Evolutionary conservation across 35 echinoderm and acorn worm genomes (phyloP).

Genomic region (Ophiothrix spiculata): DNA sequence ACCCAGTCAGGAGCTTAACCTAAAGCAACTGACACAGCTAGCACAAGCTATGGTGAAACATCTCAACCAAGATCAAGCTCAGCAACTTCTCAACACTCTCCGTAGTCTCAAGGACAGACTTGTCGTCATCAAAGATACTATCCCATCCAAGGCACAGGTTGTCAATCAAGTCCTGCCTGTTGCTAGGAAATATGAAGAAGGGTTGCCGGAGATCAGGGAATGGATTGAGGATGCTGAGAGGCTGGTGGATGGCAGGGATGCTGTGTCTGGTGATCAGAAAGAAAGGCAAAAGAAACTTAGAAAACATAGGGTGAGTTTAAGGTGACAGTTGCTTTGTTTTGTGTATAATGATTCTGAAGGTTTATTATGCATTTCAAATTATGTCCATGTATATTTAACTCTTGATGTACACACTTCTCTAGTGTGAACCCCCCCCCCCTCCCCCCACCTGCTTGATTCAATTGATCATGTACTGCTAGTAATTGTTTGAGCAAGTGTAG

Average conservation of each 20-base stretch:
- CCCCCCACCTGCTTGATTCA: no score
- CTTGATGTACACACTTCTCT: no score
- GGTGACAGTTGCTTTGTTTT: no score
- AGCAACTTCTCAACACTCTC: constrained; percentile 54
- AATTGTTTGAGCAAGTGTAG: no score
- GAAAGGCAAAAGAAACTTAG: constrained; percentile 36
- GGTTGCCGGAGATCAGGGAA: constrained; percentile 37
- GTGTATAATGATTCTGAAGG: no score
- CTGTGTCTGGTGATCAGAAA: constrained; percentile 23
- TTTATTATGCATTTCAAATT: no score
- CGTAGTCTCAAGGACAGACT: constrained; percentile 66
- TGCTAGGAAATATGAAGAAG: constrained; percentile 50
- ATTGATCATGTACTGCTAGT: no score
- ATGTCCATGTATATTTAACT: no score
- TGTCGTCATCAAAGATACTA: constrained; percentile 31
- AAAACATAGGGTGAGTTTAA: constrained; percentile 68
- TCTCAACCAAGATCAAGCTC: constrained; percentile 46
- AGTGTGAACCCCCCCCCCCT: no score
- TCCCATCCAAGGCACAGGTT: constrained; percentile 42
- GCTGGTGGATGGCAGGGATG: constrained; percentile 35
- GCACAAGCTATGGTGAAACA: constrained; percentile 62
- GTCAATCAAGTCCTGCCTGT: constrained; percentile 39
- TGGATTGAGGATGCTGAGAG: constrained; percentile 65
- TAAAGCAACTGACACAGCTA: constrained; percentile 71
- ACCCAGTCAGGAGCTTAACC: constrained; percentile 54